Percentiles rank a stretch among this genome's conserved stretches.
Conservation (phyloP, 2,113 vertebrate genomes). For the Myiozetetes cayanensis region DNA sequence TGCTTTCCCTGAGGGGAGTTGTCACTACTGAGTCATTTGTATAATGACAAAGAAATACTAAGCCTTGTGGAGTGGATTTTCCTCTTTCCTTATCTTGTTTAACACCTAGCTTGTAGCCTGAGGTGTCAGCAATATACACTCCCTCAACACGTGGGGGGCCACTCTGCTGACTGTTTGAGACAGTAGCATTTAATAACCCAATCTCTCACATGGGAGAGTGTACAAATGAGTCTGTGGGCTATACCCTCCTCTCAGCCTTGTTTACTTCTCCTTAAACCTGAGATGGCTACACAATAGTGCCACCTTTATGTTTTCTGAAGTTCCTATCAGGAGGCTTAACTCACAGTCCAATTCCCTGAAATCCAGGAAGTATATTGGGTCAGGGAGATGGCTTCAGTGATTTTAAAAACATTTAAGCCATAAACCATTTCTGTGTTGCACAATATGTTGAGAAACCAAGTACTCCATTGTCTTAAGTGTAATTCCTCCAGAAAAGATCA, state of each 20-base stretch:
- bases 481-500: background rate
- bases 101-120: background rate
- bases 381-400: background rate
- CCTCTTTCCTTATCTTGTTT: background rate
- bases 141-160: background rate
- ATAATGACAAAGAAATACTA: background rate
- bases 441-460: background rate
- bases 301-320: background rate
- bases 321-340: background rate
- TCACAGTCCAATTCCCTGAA: background rate
- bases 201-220: background rate
- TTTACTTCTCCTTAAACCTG: background rate
- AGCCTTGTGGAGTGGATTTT: background rate
- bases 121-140: background rate
- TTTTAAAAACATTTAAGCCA: background rate
- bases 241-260: background rate
- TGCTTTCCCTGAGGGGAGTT: background rate
- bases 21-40: background rate
- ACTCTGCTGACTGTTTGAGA: background rate
- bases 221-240: background rate
- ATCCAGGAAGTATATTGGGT: background rate
- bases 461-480: background rate
- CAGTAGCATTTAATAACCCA: background rate
- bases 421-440: background rate
- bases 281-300: background rate